These are phyloP conservation scores for Dipodomys stephensi DNA, from an alignment of 2,113 vertebrate species.

Conservation along the genomic window DNA sequence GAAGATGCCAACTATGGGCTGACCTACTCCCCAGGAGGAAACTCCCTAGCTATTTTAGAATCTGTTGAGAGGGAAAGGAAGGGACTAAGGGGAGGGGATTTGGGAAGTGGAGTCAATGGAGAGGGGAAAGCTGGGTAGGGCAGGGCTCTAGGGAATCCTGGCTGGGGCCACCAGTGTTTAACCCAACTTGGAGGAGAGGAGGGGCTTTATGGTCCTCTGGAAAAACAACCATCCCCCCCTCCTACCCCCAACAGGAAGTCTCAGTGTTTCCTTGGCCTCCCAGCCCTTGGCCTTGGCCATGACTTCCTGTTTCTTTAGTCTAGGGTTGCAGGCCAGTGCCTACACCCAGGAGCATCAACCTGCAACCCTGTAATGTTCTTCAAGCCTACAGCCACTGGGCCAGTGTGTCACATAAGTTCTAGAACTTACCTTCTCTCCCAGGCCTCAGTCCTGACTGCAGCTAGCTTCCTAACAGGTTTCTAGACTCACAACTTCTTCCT, in stretches of 20 bases:
- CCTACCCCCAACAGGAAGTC: too few relatives aligned
- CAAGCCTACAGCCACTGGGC: not conserved
- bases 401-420: not conserved
- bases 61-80: not conserved
- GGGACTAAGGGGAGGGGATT: conserved; percentile 19
- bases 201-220: too few relatives aligned
- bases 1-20: not conserved
- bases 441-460: too few relatives aligned
- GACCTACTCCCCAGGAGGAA: not conserved
- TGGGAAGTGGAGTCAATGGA: not conserved
- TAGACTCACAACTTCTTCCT: not conserved
- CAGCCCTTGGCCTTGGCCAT: not conserved
- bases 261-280: not conserved
- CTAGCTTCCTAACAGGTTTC: not conserved
- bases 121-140: not conserved
- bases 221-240: not conserved
- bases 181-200: not conserved
- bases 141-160: not conserved
- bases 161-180: not conserved
- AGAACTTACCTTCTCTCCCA: not conserved
- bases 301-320: not conserved
- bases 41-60: not conserved
- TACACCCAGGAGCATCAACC: not conserved
- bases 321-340: not conserved
- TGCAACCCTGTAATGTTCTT: not conserved